Percentiles rank a stretch among this genome's conserved stretches.
phyloP scores from a whole-genome alignment of 2,797 vertebrate genomes.

The Limnodromus scolopaceus region DNA sequence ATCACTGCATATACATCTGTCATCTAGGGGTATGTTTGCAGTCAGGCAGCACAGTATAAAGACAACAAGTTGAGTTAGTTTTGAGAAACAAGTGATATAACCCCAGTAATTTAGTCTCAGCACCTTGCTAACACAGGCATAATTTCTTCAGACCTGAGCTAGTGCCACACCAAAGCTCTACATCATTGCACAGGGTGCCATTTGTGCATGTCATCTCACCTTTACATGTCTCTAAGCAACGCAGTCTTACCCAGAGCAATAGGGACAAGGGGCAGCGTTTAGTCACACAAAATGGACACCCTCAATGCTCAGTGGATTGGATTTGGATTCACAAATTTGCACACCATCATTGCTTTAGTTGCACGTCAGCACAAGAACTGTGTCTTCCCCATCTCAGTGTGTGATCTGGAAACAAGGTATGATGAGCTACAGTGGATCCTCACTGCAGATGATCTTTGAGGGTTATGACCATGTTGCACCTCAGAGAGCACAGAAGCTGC shows the following conservation, averaged over 20 bases:
- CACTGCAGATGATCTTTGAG: neutral
- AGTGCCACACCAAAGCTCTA: neutral
- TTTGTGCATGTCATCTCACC: neutral
- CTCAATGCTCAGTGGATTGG: rapidly evolving
- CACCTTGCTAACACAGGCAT: neutral
- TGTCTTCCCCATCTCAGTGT: neutral
- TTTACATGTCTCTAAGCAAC: neutral
- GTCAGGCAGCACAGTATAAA: neutral
- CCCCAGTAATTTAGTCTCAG: neutral
- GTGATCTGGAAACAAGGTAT: neutral
- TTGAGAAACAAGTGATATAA: neutral
- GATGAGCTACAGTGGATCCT: neutral
- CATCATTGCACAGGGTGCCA: neutral
- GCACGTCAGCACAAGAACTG: neutral
- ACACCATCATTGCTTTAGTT: neutral
- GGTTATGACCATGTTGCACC: neutral
- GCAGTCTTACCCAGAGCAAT: neutral
- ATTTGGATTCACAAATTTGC: neutral
- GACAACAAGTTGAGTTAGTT: neutral
- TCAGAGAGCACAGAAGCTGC: neutral
- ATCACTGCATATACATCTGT: neutral
- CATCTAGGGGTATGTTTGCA: neutral
- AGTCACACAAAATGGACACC: neutral
- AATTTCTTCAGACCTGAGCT: neutral
- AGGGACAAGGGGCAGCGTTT: neutral